phyloP scores from a whole-genome alignment of 1,140 invertebrate species.

The Frieseomelitta varia region DNA sequence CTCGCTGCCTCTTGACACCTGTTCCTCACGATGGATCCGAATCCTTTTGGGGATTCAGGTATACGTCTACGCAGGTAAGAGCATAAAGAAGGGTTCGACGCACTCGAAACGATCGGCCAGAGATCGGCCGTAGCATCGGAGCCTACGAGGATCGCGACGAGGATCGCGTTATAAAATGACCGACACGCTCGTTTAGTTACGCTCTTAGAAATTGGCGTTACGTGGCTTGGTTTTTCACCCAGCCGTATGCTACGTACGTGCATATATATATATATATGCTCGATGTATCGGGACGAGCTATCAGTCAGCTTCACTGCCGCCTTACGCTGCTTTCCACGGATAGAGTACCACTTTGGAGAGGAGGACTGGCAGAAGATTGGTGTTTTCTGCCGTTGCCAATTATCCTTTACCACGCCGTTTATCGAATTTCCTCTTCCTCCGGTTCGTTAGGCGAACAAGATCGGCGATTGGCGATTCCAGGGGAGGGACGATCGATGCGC shows the following conservation, averaged over 20 bases:
- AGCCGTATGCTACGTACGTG: too few species aligned
- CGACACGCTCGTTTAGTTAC: constrained; percentile 19
- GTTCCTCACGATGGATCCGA: constrained; percentile 59
- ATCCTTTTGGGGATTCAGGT: constrained; percentile 65
- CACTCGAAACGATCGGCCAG: constrained; percentile 34
- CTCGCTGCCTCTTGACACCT: constrained; percentile 65
- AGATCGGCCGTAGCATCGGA: constrained; percentile 4
- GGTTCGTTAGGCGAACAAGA: constrained; percentile 15
- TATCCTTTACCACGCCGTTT: constrained; percentile 41
- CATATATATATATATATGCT: too few species aligned
- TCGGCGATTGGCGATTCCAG: neutral
- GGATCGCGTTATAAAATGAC: neutral
- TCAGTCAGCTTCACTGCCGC: neutral
- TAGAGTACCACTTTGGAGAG: neutral
- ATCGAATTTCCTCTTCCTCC: constrained; percentile 43
- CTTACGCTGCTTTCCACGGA: neutral
- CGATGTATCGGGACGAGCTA: neutral
- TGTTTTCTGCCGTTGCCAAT: neutral
- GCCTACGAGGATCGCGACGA: neutral
- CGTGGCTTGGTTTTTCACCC: too few species aligned
- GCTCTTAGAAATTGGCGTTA: constrained; percentile 24
- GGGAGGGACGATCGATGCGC: neutral
- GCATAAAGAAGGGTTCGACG: constrained; percentile 49
- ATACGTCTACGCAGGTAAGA: constrained; percentile 52
- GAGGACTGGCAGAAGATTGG: neutral